phyloP scores from a whole-genome alignment of 2,113 vertebrate species.

The Tor tambroides region DNA sequence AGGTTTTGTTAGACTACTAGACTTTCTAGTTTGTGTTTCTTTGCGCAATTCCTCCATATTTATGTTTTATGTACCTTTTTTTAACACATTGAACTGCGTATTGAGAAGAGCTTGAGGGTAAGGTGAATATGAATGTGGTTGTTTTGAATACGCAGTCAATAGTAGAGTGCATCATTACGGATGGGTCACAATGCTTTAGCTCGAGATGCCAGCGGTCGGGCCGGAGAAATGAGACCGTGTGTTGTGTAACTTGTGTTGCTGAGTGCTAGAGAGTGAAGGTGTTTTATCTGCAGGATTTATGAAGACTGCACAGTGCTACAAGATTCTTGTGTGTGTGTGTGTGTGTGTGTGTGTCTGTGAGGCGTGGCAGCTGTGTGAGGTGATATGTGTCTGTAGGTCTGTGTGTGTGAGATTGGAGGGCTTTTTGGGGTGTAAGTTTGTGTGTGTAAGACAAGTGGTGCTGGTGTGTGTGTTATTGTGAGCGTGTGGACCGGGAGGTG shows the following conservation, averaged over 20 bases:
- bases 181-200: background rate
- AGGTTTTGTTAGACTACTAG: background rate
- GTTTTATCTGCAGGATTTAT: conserved; percentile 29
- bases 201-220: background rate
- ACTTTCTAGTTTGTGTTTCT: conserved; percentile 18
- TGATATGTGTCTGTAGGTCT: conserved; percentile 27
- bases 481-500: conserved; percentile 49
- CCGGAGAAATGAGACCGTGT: background rate
- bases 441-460: conserved; percentile 36
- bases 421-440: conserved; percentile 48
- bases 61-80: background rate
- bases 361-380: conserved; percentile 12
- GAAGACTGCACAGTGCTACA: conserved; percentile 8
- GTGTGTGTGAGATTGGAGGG: conserved; percentile 62
- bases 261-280: conserved; percentile 9
- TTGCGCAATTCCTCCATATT: background rate
- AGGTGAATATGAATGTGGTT: background rate
- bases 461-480: conserved; percentile 65
- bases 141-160: conserved; percentile 3
- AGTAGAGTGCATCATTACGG: background rate
- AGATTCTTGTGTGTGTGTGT: conserved; percentile 21
- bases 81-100: background rate
- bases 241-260: background rate
- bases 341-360: conserved; percentile 7
- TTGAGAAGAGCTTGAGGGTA: background rate